Evolutionary conservation across 2,113 vertebrate genomes (phyloP).

Genomic region (Oreochromis tanganicae): DNA sequence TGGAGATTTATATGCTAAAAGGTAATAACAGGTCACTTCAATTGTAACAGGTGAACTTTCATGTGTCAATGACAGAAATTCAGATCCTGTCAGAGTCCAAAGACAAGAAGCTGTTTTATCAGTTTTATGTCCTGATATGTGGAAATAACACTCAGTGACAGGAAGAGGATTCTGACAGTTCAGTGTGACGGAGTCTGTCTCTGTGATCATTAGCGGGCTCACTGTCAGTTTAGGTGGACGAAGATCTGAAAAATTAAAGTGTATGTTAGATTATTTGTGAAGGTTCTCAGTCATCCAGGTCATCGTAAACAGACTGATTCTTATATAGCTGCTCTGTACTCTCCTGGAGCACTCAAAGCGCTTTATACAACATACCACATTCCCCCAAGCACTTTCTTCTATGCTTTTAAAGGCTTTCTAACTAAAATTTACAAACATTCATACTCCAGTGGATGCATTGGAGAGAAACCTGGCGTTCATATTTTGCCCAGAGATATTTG

Average conservation of each 20-base stretch:
- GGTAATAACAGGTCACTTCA: not conserved
- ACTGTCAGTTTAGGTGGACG: not conserved
- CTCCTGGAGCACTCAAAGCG: no score
- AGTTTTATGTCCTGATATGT: fast-evolving
- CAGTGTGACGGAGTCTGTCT: fast-evolving
- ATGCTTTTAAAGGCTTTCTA: not conserved
- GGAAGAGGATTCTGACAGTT: not conserved
- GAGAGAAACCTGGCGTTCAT: not conserved
- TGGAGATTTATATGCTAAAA: not conserved
- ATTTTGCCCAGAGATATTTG: not conserved
- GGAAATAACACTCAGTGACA: fast-evolving
- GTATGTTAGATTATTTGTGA: not conserved
- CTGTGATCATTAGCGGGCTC: not conserved
- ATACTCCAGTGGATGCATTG: not conserved
- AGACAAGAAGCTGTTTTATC: fast-evolving
- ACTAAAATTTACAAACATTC: not conserved
- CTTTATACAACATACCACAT: not conserved
- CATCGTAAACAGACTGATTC: no score
- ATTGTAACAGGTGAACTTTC: not conserved
- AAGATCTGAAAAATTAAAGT: not conserved
- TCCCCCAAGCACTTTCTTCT: not conserved
- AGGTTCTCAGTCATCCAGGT: no score
- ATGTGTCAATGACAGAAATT: not conserved
- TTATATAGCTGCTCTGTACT: no score
- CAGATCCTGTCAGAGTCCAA: not conserved